Base-by-base conservation (phyloP, 2,888 invertebrate species). In the Xestia sexstrigata region DNA sequence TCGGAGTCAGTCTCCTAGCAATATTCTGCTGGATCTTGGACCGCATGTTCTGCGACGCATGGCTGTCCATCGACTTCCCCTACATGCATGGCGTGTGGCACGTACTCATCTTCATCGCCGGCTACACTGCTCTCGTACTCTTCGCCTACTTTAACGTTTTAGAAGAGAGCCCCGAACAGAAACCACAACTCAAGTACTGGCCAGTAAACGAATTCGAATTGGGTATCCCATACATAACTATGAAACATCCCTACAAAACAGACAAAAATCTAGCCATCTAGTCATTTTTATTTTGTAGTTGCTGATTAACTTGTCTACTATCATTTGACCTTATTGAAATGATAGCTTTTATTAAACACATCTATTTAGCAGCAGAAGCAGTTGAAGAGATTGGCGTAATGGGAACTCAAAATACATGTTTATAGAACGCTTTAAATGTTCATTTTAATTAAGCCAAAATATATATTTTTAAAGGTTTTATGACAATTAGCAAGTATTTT, bases 11-110 rank as follows among this genome's bases (percentile, higher is more conserved):
- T 97, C 90, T 97, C 26, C 92, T 98, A 35, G 98, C 98, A 0
- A 97, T 98, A 26, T 97, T 97, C 88, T 98, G 98, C 91, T 98
- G 98, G 98, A 94, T 98, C 60, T 97, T 98, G 90, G 98, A 98
- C 94, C 97, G 98, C 13, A 94, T 98, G 90, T 98, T 98, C 93
- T 98, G 98, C 92, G 98, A 98, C 88, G 97, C 98, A 30, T 98
- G 98, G 98, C 97, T 98, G 2, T 97, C 97, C 23, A 97, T 98
- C 20, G 97, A 98, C 94, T 98, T 98, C 89, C 98, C 98, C 0
- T 98, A 98, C 94, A 97, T 98, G 90, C 98, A 98, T 92, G 98
- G 98, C 20, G 96, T 98, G 30, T 98, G 98, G 98, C 98, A 98
- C 92, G 95, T 98, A 23, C 97, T 98, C 73, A 98, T 98, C 86